These are phyloP conservation scores for Rynchops niger DNA, from an alignment of 2,113 vertebrate species.

Conservation along the genomic window DNA sequence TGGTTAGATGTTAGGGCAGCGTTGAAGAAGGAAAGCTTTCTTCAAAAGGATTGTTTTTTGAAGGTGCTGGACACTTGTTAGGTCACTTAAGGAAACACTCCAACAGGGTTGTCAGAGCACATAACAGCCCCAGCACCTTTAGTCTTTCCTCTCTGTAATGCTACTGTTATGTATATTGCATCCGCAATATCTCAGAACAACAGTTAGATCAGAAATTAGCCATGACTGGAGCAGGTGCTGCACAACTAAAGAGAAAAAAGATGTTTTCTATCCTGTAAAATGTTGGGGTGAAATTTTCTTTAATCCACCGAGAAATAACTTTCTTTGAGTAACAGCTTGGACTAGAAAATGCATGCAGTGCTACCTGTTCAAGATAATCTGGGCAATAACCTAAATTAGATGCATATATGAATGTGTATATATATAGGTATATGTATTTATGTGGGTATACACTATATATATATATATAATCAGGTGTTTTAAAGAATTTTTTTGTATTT, in stretches of 20 bases:
- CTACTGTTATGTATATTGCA: not conserved
- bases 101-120: not conserved
- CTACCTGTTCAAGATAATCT: not conserved
- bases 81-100: not conserved
- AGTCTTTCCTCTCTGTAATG: not conserved
- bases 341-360: not conserved
- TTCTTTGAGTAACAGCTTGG: not conserved
- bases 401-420: not conserved
- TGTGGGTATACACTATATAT: not conserved
- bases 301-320: not conserved
- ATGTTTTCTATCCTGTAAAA: not conserved
- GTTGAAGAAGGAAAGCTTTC: not conserved
- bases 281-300: not conserved
- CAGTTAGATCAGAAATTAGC: not conserved
- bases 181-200: not conserved
- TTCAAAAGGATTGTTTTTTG: not conserved
- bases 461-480: not conserved
- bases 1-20: not conserved
- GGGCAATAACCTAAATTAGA: not conserved
- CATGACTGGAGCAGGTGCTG: not conserved
- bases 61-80: not conserved
- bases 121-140: not conserved
- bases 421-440: not conserved
- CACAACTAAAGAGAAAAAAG: not conserved
- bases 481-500: not conserved